Conservation (phyloP, 2,888 invertebrate genomes). For the Nephrotoma guestfalica region DNA sequence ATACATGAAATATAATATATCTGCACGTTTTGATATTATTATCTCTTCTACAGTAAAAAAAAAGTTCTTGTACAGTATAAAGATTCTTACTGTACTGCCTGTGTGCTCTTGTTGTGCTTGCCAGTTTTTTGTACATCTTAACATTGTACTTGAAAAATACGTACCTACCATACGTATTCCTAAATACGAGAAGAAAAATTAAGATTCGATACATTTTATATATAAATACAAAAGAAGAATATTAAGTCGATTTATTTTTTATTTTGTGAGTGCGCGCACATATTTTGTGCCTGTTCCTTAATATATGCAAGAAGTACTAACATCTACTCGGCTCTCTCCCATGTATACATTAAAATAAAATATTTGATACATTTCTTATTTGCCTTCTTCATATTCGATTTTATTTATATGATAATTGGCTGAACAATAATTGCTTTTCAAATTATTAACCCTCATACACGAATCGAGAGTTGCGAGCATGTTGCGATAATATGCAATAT, state of each 20-base stretch:
- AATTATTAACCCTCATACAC: neutral
- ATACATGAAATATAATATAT: slow-evolving; percentile 3
- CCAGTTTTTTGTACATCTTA: neutral
- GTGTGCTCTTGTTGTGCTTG: neutral
- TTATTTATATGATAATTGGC: neutral
- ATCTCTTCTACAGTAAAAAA: neutral
- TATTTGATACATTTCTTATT: neutral
- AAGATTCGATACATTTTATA: neutral
- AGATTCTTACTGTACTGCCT: neutral
- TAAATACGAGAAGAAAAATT: neutral
- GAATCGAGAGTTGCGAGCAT: neutral
- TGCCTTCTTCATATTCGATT: neutral
- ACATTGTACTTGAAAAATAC: neutral
- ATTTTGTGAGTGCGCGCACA: neutral
- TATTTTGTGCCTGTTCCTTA: neutral
- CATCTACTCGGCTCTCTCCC: neutral
- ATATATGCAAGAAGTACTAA: neutral
- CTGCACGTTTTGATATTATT: slow-evolving; percentile 2
- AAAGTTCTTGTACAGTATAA: neutral
- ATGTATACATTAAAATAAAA: neutral
- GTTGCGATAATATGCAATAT: neutral
- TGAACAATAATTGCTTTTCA: neutral
- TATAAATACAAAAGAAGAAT: neutral
- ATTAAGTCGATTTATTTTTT: neutral
- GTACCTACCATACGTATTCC: neutral